Evolutionary conservation across 1,140 invertebrate species (phyloP), one percentile per base, ranked within the genome.

Genomic region (Papilio polytes): DNA sequence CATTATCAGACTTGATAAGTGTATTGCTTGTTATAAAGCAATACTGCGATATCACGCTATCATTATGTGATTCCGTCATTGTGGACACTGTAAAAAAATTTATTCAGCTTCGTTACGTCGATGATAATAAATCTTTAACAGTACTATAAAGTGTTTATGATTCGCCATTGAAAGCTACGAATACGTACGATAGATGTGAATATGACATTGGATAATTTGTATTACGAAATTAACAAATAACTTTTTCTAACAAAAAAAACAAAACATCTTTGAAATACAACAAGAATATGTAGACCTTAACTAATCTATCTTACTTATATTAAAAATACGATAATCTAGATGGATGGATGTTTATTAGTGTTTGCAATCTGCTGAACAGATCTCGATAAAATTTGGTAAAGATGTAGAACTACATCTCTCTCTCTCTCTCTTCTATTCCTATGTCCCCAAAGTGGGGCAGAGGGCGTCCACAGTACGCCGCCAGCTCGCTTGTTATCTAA

Each of bases 101-200:
- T 59, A 26, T 63, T 63, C 59, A 63, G 59, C 59, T 63, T 26
- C 59, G 22, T 26, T 63, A 63, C 59, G 59, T 63, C 20, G 59
- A 63, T 26, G 59, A 63, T 26, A 63, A 63, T 63, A 63, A 63
- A 63, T 63, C 20, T 63, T 63, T 63, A 63, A 63, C 22, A 63
- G 59, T 63, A 10, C 59, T 63, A 63, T 63, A 63, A 63, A 63
- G 20, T 22, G 59, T 63, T 63, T 63, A 63, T 22, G 59, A 63
- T 20, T 63, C 59, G 59, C 59, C 20, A 26, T 63, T 63, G 22
- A 22, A 63, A 26, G 36, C 20, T 63, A 22, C 10, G 12, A 22
- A 12, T 22, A 63, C 22, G 59, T 63, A 12, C 20, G 2, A 20
- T 59, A 41, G 31, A 36, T 36, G 31, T 36, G 59, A 63, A 63